Evolutionary conservation across 2,113 vertebrate genomes (phyloP).

Genomic region (Lagopus muta): DNA sequence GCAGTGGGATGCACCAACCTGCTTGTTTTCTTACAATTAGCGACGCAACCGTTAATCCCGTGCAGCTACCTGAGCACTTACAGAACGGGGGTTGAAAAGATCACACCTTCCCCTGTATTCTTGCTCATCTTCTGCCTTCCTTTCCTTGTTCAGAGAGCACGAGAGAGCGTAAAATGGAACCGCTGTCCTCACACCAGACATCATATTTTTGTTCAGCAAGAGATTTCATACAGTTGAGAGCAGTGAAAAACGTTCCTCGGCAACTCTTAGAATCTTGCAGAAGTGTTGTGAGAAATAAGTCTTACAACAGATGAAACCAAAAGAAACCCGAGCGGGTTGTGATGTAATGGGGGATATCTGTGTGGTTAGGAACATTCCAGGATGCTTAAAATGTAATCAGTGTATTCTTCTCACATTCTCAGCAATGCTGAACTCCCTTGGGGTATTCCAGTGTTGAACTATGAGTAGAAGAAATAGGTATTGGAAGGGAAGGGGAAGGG

Average conservation of each 20-base stretch:
- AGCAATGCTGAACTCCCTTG: not conserved
- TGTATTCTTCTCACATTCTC: not conserved
- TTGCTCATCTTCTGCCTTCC: not conserved
- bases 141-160: not conserved
- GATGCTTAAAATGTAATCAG: not conserved
- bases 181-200: not conserved
- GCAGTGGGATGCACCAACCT: slow-evolving; percentile 17
- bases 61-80: not conserved
- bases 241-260: not conserved
- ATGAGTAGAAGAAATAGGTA: not conserved
- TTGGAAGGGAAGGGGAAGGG: too few relatives aligned
- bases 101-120: not conserved
- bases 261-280: not conserved
- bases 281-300: not conserved
- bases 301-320: not conserved
- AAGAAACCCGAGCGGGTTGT: not conserved
- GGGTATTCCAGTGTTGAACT: not conserved
- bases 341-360: not conserved
- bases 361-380: not conserved
- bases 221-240: not conserved
- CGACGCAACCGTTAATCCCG: slow-evolving; percentile 43
- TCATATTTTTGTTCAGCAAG: not conserved
- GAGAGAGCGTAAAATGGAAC: not conserved
- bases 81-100: not conserved
- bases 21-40: not conserved